Conservation (phyloP, 1,140 invertebrate genomes). For the Vollenhovia emeryi region DNA sequence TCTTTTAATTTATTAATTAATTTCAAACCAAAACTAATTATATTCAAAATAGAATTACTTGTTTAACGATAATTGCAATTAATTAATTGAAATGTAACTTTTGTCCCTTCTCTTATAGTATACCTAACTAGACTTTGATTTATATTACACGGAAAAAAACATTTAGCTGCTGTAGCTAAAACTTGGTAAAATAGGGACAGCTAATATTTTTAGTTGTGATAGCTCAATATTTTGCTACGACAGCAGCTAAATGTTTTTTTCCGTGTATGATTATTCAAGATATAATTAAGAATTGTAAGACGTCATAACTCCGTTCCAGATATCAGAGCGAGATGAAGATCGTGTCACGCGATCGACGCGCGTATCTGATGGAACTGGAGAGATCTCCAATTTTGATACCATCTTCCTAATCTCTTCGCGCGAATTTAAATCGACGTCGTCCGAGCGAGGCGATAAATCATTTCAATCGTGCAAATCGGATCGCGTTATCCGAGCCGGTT, state of each 20-base stretch:
- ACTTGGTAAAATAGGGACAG: no score
- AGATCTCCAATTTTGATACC: neutral
- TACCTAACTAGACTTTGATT: no score
- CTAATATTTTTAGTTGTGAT: no score
- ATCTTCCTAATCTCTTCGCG: neutral
- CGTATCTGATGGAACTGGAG: neutral
- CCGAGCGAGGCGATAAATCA: conserved; percentile 8
- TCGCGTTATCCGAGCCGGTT: conserved; percentile 49
- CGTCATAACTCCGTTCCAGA: neutral
- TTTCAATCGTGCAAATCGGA: conserved; percentile 54
- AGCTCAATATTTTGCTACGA: no score
- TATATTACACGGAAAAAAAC: no score
- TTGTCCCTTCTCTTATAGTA: neutral
- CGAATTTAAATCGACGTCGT: neutral
- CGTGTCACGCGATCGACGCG: neutral
- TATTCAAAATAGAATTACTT: no score
- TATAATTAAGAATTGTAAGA: neutral
- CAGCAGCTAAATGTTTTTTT: no score
- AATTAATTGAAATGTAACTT: neutral
- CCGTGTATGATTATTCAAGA: neutral
- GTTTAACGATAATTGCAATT: no score
- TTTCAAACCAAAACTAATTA: no score
- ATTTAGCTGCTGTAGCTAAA: no score
- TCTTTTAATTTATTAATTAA: no score
- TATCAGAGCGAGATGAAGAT: neutral